A percentile compares a stretch with the other conserved stretches of the same genome.
Conservation (phyloP, 2,888 invertebrate species). For the Norana najaformis region DNA sequence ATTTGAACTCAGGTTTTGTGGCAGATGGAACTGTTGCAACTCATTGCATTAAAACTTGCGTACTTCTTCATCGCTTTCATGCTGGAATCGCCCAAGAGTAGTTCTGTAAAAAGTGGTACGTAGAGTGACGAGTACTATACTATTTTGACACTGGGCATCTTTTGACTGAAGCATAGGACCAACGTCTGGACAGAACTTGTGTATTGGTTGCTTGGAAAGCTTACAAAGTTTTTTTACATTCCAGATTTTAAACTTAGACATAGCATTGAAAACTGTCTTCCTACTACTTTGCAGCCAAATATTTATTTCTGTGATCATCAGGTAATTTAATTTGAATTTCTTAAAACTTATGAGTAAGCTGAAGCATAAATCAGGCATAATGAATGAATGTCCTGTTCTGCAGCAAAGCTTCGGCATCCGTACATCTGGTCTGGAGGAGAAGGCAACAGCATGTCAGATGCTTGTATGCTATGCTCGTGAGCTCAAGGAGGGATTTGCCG, state of each 20-base stretch:
- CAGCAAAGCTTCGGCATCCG: slow-evolving; percentile 88
- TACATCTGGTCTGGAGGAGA: slow-evolving; percentile 91
- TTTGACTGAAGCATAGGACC: background rate
- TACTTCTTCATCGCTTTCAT: too few species aligned
- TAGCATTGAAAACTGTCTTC: background rate
- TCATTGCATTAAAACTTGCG: too few species aligned
- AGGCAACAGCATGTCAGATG: slow-evolving; percentile 95
- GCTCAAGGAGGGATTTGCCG: slow-evolving; percentile 81
- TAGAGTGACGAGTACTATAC: too few species aligned
- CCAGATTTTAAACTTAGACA: background rate
- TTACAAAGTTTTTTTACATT: background rate
- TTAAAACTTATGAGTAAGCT: background rate
- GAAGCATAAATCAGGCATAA: background rate
- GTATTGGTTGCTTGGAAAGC: background rate
- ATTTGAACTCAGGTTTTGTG: too few species aligned
- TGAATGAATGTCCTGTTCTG: background rate
- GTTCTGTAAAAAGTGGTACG: too few species aligned
- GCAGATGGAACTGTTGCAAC: too few species aligned
- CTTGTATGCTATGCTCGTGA: slow-evolving; percentile 91
- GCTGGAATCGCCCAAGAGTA: too few species aligned
- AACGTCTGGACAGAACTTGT: background rate
- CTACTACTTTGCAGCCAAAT: background rate
- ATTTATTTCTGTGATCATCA: background rate
- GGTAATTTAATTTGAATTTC: background rate
- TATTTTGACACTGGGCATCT: background rate